Base-by-base conservation (phyloP, 2,797 vertebrate species). In the Dipus sagitta region DNA sequence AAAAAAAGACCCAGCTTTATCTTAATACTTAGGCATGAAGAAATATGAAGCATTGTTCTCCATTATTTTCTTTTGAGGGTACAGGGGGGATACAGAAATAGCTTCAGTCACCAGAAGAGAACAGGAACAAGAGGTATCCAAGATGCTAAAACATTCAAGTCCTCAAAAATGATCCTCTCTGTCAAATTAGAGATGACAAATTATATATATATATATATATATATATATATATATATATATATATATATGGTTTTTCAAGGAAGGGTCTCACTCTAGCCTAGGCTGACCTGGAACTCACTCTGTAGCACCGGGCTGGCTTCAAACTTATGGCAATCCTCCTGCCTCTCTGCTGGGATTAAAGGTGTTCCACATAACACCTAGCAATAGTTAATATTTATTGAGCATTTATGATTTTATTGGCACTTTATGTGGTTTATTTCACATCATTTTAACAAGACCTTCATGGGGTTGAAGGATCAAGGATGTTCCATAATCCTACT, bases 301-400 rank as follows among this genome's bases (percentile, higher is more conserved):
- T 58, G 54, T 17, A 58, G 54, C 54, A 14, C 54, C 54, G 4
- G 17, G 54, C 12, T 58, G 54, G 54, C 17, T 58, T 58, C 54
- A 58, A 58, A 58, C 54, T 58, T 17, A 58, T 4, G 17, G 54
- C 17, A 17, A 58, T 58, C 54, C 54, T 58, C 17, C 54, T 58
- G 13, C 54, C 17, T 58, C 54, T 54, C 4, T 58, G 54, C 54
- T 58, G 54, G 54, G 54, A 58, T 58, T 58, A 17, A 58, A 58
- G 54, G 54, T 58, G 54, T 58, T 1, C 47, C 8, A 5, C 11
- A 9, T 47, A 9, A 47, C 47, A 67, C 12, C n/a, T 2, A 58
- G 71, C 30, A 89, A 21, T n/a, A 58, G 10, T 7, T 65, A 67
- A n/a, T 82, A 85, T 84, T 93, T 90, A 70, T 13, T 78, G n/a